A percentile compares a stretch with the other conserved stretches of the same genome.
Conservation (phyloP, 1,140 invertebrate species). For the Zaprionus vittiger region DNA sequence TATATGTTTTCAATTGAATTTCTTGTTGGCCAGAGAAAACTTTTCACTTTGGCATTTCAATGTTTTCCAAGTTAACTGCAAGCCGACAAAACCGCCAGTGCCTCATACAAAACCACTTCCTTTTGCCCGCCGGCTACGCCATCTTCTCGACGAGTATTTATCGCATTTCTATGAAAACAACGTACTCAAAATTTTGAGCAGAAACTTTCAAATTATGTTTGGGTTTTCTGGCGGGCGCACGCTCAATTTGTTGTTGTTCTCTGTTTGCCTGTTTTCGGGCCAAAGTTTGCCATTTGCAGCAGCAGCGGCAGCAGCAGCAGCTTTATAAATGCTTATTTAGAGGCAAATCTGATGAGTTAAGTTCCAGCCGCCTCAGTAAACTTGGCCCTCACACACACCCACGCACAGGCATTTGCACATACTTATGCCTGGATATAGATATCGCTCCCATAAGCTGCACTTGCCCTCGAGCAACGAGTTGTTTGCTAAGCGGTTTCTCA, state of each 20-base stretch:
- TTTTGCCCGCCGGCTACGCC: conserved; percentile 1
- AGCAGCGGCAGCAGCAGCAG: conserved; percentile 44
- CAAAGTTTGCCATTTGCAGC: conserved; percentile 69
- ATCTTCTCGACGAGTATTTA: conserved; percentile 60
- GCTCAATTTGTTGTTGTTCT: conserved; percentile 55
- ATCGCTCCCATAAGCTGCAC: conserved; percentile 28
- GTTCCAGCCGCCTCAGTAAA: conserved; percentile 54
- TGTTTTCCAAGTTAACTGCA: conserved; percentile 78
- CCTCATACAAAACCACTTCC: conserved; percentile 50
- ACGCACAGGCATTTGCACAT: conserved; percentile 19
- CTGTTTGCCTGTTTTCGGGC: conserved; percentile 31
- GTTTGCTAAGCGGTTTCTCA: conserved; percentile 41
- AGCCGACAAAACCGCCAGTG: conserved; percentile 41
- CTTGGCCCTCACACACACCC: conserved; percentile 46
- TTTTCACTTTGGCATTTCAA: conserved; percentile 79
- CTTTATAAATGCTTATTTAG: conserved; percentile 81
- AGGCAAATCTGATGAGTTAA: conserved; percentile 78
- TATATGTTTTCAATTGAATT: conserved; percentile 80
- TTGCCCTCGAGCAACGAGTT: conserved; percentile 25
- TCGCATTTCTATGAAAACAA: conserved; percentile 81
- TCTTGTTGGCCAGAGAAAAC: conserved; percentile 52
- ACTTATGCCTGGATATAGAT: conserved; percentile 12
- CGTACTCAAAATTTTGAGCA: conserved; percentile 75
- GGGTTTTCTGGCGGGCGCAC: conserved; percentile 43
- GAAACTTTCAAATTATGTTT: conserved; percentile 80